Evolutionary conservation across 2,797 vertebrate species (phyloP), one percentile per base, ranked within the genome.

Genomic region (Cryptoblepharus egeriae): DNA sequence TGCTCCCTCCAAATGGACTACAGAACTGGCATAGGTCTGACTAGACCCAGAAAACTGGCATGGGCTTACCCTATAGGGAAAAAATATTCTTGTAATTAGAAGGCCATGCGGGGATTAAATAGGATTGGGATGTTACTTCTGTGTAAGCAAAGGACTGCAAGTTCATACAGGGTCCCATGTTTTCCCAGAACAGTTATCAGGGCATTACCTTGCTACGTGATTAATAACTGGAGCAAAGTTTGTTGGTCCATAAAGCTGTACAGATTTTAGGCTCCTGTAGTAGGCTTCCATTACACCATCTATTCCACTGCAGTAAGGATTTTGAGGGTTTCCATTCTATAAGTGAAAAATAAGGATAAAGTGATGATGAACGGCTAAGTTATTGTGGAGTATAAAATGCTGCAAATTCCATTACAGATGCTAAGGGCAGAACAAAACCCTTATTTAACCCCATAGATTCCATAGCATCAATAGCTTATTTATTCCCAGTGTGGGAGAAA

Each of bases 161-260:
- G 49, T 78, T 63, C 88, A 5, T 5, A 85, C 63, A 42, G 83
- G 8, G 9, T 71, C 11, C 18, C 35, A 13, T 7, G 52, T 68
- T 88, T 80, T 75, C 65, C 45, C 24, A 5, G 63, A 80, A 73
- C 20, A 82, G 2, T 20, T 73, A 26, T 15, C 64, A 76, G n/a
- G 45, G 75, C 64, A 93, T 95, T 94, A 97, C 97, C 97, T 97
- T 91, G 98, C 98, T 86, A 99, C 98, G 2, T 99, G 98, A 94
- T 98, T 99, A 93, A 99, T 97, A 82, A 99, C 97, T 13, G 98
- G 98, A 64, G 98, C 98, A 92, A 99, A 99, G 93, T 99, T 99
- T 77, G 98, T 99, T 78, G 98, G 98, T 75, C 98, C 98, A n/a
- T 99, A 99, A 42, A 99, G 96, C 85, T 99, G 98, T 20, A 99